Evolutionary conservation across 1,140 invertebrate species (phyloP), one percentile per base, ranked within the genome.

Genomic region (Adelges cooleyi): DNA sequence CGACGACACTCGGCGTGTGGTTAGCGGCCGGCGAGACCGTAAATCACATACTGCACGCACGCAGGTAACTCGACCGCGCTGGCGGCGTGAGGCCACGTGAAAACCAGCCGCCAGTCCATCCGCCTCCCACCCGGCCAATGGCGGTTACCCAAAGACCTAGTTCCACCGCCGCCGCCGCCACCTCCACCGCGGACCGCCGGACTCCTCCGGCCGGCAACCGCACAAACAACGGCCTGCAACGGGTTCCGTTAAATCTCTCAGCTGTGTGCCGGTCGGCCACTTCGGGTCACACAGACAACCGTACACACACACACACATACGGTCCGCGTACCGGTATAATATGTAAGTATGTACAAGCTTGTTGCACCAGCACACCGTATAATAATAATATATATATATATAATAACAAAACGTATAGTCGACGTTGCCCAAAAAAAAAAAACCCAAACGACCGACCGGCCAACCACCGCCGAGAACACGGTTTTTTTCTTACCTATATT

Each of bases 11-110:
- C 10, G 3, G 23, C 4, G 1, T 2, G n/a, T 25, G 40, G 56
- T 48, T 62, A 25, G 56, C 56, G 56, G 25, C 56, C 56, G 42
- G 56, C 56, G 56, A 48, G 56, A 62, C 56, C 56, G 56, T 62
- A 62, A 62, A 62, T 62, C 56, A 48, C 56, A 48, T 46, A 62
- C 56, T 62, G 56, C 56, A 62, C 56, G 54, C 54, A 20, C 54
- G 40, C 56, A 62, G 56, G 56, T 62, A 59, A 59, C 54, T 59
- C 54, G 23, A 62, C 56, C 56, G 56, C 40, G 40, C 17, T 29
- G 42, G 38, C 27, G 27, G 54, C 56, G 15, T n/a, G 42, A 23
- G 22, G 56, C 56, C 56, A 62, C 56, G 56, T 62, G 56, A 62
- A 62, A 62, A 62, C 42, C 56, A 40, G 56, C 56, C 42, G 56